A percentile compares a stretch with the other conserved stretches of the same genome.
Conservation (phyloP, 2,113 vertebrate genomes). For the Eulemur macaco region DNA sequence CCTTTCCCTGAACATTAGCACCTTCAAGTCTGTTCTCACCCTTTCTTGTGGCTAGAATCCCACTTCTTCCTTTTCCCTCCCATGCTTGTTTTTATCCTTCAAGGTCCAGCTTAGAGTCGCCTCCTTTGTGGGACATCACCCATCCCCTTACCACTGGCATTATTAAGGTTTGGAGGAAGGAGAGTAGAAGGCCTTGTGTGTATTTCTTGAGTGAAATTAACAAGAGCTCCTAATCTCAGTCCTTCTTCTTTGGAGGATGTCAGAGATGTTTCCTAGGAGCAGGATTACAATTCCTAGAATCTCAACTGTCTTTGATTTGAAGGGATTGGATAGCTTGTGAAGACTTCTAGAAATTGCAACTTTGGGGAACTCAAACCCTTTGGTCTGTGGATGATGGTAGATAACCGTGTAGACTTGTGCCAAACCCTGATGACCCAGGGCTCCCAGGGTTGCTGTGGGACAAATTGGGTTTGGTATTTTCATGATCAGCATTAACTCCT, state of each 20-base stretch:
- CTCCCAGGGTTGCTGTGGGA: neutral
- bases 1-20: neutral
- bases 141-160: neutral
- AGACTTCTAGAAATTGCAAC: neutral
- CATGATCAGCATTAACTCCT: neutral
- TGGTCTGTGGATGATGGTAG: neutral
- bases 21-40: neutral
- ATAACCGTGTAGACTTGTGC: neutral
- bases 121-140: neutral
- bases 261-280: neutral
- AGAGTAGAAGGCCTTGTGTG: neutral
- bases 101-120: neutral
- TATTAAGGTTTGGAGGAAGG: neutral
- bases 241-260: conserved; percentile 1
- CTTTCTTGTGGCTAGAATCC: neutral
- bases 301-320: conserved; percentile 28
- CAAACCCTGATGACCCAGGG: neutral
- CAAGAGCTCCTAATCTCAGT: neutral
- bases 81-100: neutral
- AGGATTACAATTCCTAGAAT: neutral
- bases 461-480: conserved; percentile 23
- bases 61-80: neutral
- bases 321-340: neutral
- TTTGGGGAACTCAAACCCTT: neutral
- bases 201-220: neutral